These are phyloP conservation scores for Mandrillus leucophaeus DNA, from an alignment of 2,113 vertebrate species.

Conservation along the genomic window DNA sequence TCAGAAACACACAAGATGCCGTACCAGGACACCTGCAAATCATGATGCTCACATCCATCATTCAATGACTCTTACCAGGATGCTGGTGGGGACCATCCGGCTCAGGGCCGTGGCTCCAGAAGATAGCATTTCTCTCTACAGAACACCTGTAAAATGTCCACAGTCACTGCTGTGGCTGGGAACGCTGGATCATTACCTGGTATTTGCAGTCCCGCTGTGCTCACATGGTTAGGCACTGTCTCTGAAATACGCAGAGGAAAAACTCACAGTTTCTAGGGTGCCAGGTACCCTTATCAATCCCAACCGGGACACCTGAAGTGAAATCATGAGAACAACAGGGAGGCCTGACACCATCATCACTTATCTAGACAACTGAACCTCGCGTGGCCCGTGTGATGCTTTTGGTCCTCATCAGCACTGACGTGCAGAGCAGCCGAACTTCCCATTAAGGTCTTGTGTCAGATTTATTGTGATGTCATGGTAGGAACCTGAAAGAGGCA, in stretches of 20 bases:
- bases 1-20: not conserved
- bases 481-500: not conserved
- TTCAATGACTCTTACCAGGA: not conserved
- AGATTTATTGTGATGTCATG: not conserved
- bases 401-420: not conserved
- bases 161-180: not conserved
- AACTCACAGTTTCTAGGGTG: not conserved
- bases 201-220: not conserved
- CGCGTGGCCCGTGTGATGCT: accelerated
- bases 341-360: too few species aligned
- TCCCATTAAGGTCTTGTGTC: too few species aligned
- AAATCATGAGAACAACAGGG: not conserved
- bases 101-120: not conserved
- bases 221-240: not conserved
- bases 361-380: not conserved
- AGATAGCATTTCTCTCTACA: not conserved
- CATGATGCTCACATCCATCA: not conserved
- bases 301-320: not conserved
- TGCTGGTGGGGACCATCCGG: not conserved
- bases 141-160: not conserved
- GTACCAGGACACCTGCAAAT: not conserved
- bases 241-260: not conserved
- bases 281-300: not conserved
- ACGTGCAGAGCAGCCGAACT: not conserved
- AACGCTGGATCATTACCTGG: not conserved